Evolutionary conservation across 2,888 invertebrate genomes (phyloP), one percentile per base, ranked within the genome.

Genomic region (Nesidiocoris tenuis): DNA sequence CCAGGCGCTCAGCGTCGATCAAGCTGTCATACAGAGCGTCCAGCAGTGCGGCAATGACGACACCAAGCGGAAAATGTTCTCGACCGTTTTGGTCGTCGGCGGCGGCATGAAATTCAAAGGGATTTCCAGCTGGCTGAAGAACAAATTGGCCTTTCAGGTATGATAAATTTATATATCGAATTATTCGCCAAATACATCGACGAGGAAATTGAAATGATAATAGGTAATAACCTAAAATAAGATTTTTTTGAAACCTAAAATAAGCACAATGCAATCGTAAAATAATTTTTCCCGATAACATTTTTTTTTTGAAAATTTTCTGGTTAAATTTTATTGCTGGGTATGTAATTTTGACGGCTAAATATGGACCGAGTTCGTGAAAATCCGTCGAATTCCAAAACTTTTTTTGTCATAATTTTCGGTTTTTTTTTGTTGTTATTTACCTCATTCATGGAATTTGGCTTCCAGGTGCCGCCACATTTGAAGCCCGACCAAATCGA

Each of bases 21-120:
- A 95, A 81, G 96, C 96, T 0, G 91, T 97, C 78, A 84, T 96
- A 0, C 93, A 94, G 82, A 94, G 96, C 81, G 96, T 98, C 79
- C 96, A 96, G 81, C 88, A 92, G 81, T 95, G 95, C 84, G 89
- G 19, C 1, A 91, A 88, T 72, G 96, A 96, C 80, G 97, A 97
- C 80, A 84, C 95, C 76, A 96, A 95, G 83, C 87, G 94, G 63
- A 95, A 96, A 85, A 96, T 97, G 95, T 96, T 95, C 83, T 93
- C 93, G 75, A 94, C 93, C 81, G 93, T 97, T 78, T 85, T 97
- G 21, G 89, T 97, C 0, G 94, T 97, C 3, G 97, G 97, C 3
- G 95, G 96, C 1, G 95, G 95, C 0, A 91, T 94, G 82, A 95
- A 95, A 84, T 91, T 95, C 80, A 88, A 90, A 68, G 95, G 92